These are phyloP conservation scores for Ochropacha duplaris DNA, from an alignment of 2,888 invertebrate genomes.

Conservation along the genomic window DNA sequence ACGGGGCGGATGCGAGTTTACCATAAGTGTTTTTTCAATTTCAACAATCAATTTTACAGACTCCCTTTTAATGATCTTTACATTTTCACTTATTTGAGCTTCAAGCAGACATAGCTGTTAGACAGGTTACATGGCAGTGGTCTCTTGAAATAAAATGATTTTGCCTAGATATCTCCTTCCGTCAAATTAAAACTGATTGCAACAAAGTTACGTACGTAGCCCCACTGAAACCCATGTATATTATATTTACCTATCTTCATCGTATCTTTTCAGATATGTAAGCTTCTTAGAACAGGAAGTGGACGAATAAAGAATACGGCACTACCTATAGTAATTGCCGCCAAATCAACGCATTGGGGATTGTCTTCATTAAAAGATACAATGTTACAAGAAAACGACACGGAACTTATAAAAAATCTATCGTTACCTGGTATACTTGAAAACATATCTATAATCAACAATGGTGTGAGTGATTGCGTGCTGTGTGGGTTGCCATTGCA, in stretches of 20 bases:
- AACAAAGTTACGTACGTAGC: no score
- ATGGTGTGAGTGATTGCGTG: conserved; percentile 64
- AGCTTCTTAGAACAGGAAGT: conserved; percentile 55
- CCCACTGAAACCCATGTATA: neutral
- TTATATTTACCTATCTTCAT: conserved; percentile 4
- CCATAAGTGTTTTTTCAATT: no score
- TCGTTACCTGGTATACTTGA: conserved; percentile 48
- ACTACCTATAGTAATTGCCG: conserved; percentile 67
- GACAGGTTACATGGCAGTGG: no score
- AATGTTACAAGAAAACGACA: conserved; percentile 14
- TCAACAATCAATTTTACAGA: no score
- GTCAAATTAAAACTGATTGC: no score
- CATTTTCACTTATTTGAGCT: no score
- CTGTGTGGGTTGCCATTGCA: conserved; percentile 84
- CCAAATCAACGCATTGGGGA: conserved; percentile 80
- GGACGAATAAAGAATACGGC: conserved; percentile 66
- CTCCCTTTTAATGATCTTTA: no score
- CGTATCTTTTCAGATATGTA: conserved; percentile 58
- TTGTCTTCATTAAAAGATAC: conserved; percentile 46
- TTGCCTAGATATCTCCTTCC: no score
- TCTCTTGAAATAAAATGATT: no score
- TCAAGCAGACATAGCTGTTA: no score
- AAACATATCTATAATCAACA: conserved; percentile 44
- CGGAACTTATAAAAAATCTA: conserved; percentile 27
- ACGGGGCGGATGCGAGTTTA: no score